Base-by-base conservation (phyloP, 1,140 invertebrate species). In the Lamellibrachia luymesi region DNA sequence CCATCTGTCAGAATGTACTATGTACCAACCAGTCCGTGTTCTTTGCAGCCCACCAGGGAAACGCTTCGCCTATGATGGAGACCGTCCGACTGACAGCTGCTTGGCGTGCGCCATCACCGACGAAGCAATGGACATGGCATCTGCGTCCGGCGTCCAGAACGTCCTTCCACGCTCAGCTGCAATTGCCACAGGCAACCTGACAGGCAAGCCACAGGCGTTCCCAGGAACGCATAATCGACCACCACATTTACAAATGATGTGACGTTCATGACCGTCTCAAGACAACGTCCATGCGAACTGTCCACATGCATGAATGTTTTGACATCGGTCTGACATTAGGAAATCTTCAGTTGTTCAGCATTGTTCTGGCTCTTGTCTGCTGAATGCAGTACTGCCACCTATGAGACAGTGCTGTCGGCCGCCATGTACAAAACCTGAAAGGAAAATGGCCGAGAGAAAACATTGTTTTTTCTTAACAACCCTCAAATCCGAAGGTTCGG, bases 111-210 rank as follows among this genome's bases (percentile, higher is more conserved):
- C 64, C 89, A 50, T 50, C 27, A 94, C 93, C 8, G 93, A 92
- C 50, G 95, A 95, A 93, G 95, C 94, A n/a, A 95, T 95, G 95
- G 95, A 95, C 93, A 95, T 94, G 7, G 94, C 95, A 51, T 92
- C 93, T 5, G 93, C 94, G 0, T 93, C 93, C 56, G 94, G 93
- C 93, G 93, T 95, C 90, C 94, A 94, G 17, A 51, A 38, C 4
- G 91, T 38, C 27, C 89, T 90, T 25, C 91, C 93, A 38, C 94
- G 95, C 56, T 95, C 95, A 50, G 95, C 95, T 13, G 95, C 95
- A 17, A 95, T 95, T 64, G 95, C 94, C 51, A 94, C 94, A 92
- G 95, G 95, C 92, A 95, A 95, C 92, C 93, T 91, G 13, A 49
- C 93, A 25, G 93, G 92, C 89, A 95, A 95, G 90, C 92, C 93